Percentiles rank a stretch among this genome's conserved stretches.
phyloP scores from a whole-genome alignment of 1,140 invertebrate species.

The Ruditapes philippinarum region DNA sequence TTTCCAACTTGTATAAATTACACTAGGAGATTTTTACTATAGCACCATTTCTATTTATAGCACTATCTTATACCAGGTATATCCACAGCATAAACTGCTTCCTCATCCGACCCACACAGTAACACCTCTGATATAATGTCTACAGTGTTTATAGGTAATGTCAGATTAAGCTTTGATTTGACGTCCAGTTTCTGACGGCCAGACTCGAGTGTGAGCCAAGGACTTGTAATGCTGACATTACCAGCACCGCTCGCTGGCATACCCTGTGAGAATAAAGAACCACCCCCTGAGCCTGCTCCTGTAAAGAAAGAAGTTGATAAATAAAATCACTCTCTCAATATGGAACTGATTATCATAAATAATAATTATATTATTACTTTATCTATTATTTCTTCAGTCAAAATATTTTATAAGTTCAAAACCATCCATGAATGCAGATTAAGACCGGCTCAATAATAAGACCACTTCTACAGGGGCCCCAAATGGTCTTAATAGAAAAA shows the following conservation, averaged over 20 bases:
- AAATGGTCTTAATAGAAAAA: too few species aligned
- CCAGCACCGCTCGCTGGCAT: background rate
- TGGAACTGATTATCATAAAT: too few species aligned
- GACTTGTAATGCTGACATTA: slow-evolving; percentile 69
- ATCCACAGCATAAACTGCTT: slow-evolving; percentile 85
- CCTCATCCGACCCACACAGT: slow-evolving; percentile 94
- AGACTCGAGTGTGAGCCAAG: slow-evolving; percentile 90
- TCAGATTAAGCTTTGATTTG: slow-evolving; percentile 89
- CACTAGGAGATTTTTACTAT: too few species aligned
- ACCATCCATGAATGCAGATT: too few species aligned
- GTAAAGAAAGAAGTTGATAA: too few species aligned
- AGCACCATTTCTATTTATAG: background rate
- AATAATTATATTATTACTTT: too few species aligned
- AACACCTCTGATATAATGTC: slow-evolving; percentile 91
- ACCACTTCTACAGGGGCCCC: too few species aligned
- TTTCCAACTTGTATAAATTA: too few species aligned
- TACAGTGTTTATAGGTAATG: slow-evolving; percentile 93
- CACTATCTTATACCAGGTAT: slow-evolving; percentile 71
- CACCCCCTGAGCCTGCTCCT: slow-evolving; percentile 63
- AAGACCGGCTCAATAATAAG: too few species aligned
- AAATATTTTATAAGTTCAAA: too few species aligned
- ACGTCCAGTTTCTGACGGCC: slow-evolving; percentile 91
- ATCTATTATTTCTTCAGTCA: too few species aligned
- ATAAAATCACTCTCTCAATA: too few species aligned
- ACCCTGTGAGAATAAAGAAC: slow-evolving; percentile 26